Percentiles rank a stretch among this genome's conserved stretches.
These are phyloP conservation scores for Casuarius casuarius DNA, from an alignment of 2,113 vertebrate genomes.

Conservation along the genomic window DNA sequence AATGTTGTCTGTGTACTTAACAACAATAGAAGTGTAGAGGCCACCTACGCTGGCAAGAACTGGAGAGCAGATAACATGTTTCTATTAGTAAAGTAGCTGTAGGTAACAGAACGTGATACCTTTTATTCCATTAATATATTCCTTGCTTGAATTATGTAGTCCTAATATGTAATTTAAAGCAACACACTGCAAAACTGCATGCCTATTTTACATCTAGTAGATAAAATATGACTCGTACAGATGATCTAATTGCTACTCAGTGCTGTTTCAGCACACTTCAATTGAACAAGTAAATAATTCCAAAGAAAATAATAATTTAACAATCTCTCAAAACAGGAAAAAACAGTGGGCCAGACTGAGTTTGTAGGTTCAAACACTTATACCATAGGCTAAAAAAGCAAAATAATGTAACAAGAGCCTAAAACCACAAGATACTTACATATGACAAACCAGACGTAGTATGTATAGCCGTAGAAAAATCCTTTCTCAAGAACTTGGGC, in stretches of 20 bases:
- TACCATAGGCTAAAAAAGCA: neutral
- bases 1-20: conserved; percentile 99
- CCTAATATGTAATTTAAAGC: neutral
- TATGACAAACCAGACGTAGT: conserved; percentile 90
- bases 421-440: conserved; percentile 82
- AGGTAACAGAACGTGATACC: neutral
- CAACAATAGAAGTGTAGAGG: conserved; percentile 94
- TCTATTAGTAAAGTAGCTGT: neutral
- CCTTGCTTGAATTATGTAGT: neutral
- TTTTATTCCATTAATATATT: neutral
- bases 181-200: neutral
- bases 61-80: conserved; percentile 55
- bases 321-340: neutral
- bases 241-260: neutral
- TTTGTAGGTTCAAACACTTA: neutral
- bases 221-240: neutral
- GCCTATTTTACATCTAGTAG: neutral
- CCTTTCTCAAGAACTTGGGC: conserved; percentile 87
- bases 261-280: neutral
- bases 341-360: neutral
- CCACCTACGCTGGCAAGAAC: conserved; percentile 95
- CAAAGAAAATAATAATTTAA: neutral
- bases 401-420: neutral
- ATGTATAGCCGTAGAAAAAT: conserved; percentile 94
- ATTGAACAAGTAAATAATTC: neutral